A percentile compares a stretch with the other conserved stretches of the same genome.
These are phyloP conservation scores for Oriolus oriolus DNA, from an alignment of 2,113 vertebrate genomes.

Conservation along the genomic window DNA sequence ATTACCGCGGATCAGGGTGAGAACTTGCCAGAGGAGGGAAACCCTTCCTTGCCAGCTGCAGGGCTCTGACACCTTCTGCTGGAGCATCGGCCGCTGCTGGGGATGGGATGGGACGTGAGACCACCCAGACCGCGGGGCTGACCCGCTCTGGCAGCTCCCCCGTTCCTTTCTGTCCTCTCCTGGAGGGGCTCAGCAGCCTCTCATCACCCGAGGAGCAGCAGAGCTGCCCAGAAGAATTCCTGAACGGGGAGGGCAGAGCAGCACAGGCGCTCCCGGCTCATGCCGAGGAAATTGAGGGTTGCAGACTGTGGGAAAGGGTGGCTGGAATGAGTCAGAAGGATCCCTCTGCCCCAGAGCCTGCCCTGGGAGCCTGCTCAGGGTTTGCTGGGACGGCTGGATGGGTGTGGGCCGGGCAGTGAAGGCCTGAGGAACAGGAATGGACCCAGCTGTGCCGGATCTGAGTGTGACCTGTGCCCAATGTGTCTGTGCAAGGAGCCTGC, in stretches of 20 bases:
- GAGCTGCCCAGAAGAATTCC: background rate
- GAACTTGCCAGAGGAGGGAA: background rate
- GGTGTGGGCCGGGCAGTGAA: background rate
- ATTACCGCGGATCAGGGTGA: background rate
- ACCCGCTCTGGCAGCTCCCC: background rate
- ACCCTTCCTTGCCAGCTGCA: background rate
- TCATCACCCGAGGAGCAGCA: background rate
- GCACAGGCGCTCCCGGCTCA: background rate
- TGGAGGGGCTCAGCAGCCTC: background rate
- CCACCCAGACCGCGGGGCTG: background rate
- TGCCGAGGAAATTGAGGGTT: background rate
- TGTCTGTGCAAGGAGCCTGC: background rate
- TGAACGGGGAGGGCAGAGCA: background rate
- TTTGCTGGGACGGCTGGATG: accelerated
- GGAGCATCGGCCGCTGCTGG: background rate
- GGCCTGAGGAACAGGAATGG: background rate
- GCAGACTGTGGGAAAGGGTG: background rate
- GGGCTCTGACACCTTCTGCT: background rate
- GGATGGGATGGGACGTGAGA: background rate
- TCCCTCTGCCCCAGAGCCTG: background rate
- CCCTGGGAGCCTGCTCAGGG: background rate
- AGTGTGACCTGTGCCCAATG: background rate
- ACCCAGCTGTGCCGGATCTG: background rate
- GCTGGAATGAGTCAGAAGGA: background rate
- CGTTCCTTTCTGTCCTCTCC: background rate